Evolutionary conservation across 2,888 invertebrate species (phyloP).

Genomic region (Masnerella sp.): DNA sequence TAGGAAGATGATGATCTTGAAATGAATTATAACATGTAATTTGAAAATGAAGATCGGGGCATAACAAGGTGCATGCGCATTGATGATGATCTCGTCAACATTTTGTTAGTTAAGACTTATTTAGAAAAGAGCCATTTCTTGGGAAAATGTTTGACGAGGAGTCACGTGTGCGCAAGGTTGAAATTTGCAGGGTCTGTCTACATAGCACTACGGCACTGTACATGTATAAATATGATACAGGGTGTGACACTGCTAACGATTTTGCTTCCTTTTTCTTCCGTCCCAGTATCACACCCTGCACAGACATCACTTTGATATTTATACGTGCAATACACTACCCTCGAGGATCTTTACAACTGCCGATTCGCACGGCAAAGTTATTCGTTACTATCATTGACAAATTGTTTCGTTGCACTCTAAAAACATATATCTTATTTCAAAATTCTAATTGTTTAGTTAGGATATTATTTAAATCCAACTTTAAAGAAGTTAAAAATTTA

Average conservation of each 20-base stretch:
- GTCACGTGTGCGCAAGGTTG: conserved; percentile 46
- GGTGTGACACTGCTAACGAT: conserved; percentile 41
- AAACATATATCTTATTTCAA: too few relatives aligned
- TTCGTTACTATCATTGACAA: too few relatives aligned
- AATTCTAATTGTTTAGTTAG: too few relatives aligned
- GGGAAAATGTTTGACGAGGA: conserved; percentile 42
- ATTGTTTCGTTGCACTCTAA: too few relatives aligned
- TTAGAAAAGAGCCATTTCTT: neutral
- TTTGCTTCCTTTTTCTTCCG: neutral
- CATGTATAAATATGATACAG: conserved; percentile 51
- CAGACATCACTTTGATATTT: conserved; percentile 25
- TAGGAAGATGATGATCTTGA: conserved; percentile 56
- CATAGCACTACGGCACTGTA: conserved; percentile 70
- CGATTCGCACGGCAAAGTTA: conserved; percentile 28
- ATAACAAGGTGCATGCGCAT: conserved; percentile 58
- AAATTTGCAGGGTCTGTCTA: conserved; percentile 71
- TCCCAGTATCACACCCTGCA: conserved; percentile 33
- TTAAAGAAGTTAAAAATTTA: too few relatives aligned
- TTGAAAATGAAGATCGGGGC: conserved; percentile 54
- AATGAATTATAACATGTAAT: conserved; percentile 56
- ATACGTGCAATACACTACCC: conserved; percentile 49
- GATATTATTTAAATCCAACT: too few relatives aligned
- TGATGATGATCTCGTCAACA: conserved; percentile 31
- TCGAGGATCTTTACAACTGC: conserved; percentile 27
- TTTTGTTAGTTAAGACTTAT: neutral